phyloP scores from a whole-genome alignment of 2,113 vertebrate genomes.

The Pandion haliaetus region DNA sequence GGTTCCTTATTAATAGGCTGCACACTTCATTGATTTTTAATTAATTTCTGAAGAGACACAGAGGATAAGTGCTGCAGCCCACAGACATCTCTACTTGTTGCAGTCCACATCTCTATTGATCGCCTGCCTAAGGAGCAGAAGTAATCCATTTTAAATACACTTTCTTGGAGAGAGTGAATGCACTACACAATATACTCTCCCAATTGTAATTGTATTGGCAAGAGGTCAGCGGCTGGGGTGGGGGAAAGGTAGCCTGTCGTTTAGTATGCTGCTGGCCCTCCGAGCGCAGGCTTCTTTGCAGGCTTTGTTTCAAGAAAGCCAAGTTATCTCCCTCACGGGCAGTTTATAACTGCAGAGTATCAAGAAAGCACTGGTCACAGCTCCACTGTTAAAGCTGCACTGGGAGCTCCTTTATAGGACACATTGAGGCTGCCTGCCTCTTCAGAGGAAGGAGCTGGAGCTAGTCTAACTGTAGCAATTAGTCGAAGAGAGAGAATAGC shows the following conservation, averaged over 20 bases:
- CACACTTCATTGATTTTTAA: constrained; percentile 94
- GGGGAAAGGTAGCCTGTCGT: background rate
- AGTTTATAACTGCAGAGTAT: background rate
- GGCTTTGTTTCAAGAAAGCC: background rate
- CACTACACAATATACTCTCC: constrained; percentile 28
- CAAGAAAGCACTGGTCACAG: background rate
- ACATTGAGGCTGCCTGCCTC: background rate
- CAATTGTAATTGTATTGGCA: constrained; percentile 68
- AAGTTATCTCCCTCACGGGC: background rate
- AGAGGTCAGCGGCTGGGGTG: constrained; percentile 45
- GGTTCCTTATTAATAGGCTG: constrained; percentile 80
- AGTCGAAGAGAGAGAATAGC: background rate
- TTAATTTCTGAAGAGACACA: constrained; percentile 86
- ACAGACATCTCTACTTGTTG: constrained; percentile 78
- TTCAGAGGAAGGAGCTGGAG: background rate
- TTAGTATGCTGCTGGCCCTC: background rate
- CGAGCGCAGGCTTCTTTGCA: background rate
- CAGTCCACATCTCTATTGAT: constrained; percentile 89
- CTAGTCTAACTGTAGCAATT: background rate
- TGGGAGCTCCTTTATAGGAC: background rate
- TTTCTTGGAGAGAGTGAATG: constrained; percentile 63
- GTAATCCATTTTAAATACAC: constrained; percentile 91
- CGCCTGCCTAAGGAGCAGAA: constrained; percentile 77
- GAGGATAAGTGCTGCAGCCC: constrained; percentile 83
- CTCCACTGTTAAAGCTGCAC: background rate